A percentile compares a stretch with the other conserved stretches of the same genome.
These are phyloP conservation scores for Stictonetta naevosa DNA, from an alignment of 2,113 vertebrate species.

Conservation along the genomic window DNA sequence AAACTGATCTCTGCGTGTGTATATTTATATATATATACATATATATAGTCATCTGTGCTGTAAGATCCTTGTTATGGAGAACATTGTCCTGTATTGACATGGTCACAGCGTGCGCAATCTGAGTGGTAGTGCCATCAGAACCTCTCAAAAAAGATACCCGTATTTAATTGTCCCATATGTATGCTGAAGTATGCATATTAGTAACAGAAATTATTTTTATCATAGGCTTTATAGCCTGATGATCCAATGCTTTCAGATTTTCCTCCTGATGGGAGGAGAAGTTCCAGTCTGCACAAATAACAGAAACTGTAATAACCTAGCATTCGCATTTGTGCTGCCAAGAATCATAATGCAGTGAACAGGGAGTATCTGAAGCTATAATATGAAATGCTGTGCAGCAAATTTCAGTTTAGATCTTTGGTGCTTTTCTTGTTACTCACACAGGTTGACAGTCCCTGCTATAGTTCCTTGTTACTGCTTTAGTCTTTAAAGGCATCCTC, in stretches of 20 bases:
- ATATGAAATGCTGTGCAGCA: background rate
- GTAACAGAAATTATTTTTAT: background rate
- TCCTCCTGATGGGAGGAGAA: background rate
- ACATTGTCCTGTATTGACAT: fast-evolving
- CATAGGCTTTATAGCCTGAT: background rate
- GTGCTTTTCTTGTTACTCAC: background rate
- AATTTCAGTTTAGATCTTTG: background rate
- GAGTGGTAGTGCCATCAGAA: background rate
- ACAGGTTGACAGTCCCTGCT: background rate
- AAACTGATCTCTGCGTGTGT: fast-evolving
- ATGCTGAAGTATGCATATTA: background rate
- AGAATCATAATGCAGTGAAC: background rate
- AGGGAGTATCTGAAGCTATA: background rate
- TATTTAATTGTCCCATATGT: background rate
- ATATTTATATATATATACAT: too few relatives aligned
- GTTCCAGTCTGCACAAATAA: background rate
- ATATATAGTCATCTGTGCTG: background rate
- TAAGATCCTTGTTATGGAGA: fast-evolving
- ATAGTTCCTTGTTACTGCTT: background rate
- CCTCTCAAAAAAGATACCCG: background rate
- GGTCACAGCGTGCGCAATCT: too few relatives aligned
- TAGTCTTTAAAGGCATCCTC: background rate
- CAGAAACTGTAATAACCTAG: background rate
- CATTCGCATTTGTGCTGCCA: background rate
- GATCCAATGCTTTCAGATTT: background rate